These are phyloP conservation scores for Halotydeus destructor DNA, from an alignment of 1,140 invertebrate species.

Conservation along the genomic window DNA sequence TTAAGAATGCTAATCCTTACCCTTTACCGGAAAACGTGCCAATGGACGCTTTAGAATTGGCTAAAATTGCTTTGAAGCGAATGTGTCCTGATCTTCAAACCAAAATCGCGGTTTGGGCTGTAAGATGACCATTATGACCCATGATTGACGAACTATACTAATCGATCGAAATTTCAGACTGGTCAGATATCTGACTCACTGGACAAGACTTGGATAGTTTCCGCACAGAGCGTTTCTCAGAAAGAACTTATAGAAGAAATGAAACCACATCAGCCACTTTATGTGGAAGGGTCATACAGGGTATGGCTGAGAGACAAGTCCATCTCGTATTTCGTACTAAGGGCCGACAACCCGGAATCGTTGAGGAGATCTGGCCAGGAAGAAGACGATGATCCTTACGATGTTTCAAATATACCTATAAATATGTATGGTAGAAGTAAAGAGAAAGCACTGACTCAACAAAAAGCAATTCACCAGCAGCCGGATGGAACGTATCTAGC, in stretches of 20 bases:
- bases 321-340: constrained; percentile 66
- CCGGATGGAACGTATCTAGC: constrained; percentile 72
- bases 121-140: constrained; percentile 21
- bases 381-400: constrained; percentile 20
- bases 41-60: constrained; percentile 50
- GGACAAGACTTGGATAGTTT: constrained; percentile 85
- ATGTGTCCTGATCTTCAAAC: constrained; percentile 68
- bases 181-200: constrained; percentile 42
- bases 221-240: constrained; percentile 59
- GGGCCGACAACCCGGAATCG: constrained; percentile 33
- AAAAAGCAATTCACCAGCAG: constrained; percentile 60
- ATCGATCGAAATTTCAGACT: constrained; percentile 15
- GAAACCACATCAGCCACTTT: constrained; percentile 41
- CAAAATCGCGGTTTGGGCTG: constrained; percentile 20
- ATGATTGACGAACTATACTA: constrained; percentile 6
- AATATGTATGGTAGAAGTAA: constrained; percentile 20
- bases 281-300: constrained; percentile 65
- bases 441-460: constrained; percentile 18
- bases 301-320: constrained; percentile 51
- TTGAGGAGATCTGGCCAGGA: constrained; percentile 24
- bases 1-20: constrained; percentile 76
- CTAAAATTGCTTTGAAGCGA: constrained; percentile 56
- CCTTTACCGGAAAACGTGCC: constrained; percentile 50
- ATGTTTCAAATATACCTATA: constrained; percentile 22
- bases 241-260: constrained; percentile 46